Conservation (phyloP, 2,888 invertebrate genomes). For the Drosophila merina region DNA sequence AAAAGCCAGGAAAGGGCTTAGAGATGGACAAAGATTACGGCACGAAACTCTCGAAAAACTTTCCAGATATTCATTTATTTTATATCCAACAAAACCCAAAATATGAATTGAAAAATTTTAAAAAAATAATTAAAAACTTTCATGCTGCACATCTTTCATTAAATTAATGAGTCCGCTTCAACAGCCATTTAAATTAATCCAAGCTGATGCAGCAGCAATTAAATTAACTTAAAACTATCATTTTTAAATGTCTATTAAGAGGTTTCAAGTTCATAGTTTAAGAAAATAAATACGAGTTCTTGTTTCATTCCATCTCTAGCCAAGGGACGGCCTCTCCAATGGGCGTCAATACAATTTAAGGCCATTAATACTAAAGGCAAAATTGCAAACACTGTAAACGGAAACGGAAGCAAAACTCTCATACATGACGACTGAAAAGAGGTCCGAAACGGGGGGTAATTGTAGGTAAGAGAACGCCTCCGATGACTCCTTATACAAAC, state of each 20-base stretch:
- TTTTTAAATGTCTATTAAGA: not conserved
- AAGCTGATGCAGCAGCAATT: not conserved
- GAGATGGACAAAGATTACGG: slow-evolving; percentile 35
- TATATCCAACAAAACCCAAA: no score
- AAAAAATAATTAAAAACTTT: not conserved
- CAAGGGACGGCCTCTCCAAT: slow-evolving; percentile 26
- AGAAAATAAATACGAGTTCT: not conserved
- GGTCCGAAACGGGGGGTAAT: slow-evolving; percentile 21
- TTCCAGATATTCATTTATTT: slow-evolving; percentile 31
- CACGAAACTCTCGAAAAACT: not conserved
- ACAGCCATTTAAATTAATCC: not conserved
- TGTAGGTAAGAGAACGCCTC: slow-evolving; percentile 55
- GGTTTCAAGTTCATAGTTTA: not conserved
- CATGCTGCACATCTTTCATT: not conserved
- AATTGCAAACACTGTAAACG: slow-evolving; percentile 79
- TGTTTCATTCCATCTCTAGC: slow-evolving; percentile 24
- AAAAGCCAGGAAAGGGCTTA: slow-evolving; percentile 14
- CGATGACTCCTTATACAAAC: slow-evolving; percentile 74
- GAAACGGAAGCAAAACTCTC: slow-evolving; percentile 73
- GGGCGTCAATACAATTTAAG: slow-evolving; percentile 76
- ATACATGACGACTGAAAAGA: slow-evolving; percentile 41
- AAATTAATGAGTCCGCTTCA: not conserved
- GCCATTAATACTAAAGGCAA: slow-evolving; percentile 75
- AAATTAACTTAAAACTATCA: not conserved
- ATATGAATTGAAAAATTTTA: not conserved